A percentile compares a stretch with the other conserved stretches of the same genome.
phyloP scores from a whole-genome alignment of 2,113 vertebrate genomes.

The Plecturocebus donacophilus region DNA sequence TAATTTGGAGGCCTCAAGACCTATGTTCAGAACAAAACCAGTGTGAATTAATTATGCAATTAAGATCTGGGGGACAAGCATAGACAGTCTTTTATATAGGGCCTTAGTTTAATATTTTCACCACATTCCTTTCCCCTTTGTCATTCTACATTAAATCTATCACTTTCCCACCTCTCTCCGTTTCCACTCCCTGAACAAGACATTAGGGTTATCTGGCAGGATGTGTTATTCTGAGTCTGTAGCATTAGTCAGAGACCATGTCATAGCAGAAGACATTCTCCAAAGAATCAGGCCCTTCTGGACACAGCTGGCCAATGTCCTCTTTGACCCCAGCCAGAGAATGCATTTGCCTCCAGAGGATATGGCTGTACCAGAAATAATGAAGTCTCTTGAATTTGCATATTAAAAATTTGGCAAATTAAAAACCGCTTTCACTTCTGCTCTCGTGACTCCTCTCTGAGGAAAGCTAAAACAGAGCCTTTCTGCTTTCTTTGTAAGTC shows the following conservation, averaged over 20 bases:
- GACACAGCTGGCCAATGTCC: not conserved
- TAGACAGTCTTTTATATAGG: not conserved
- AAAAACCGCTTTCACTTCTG: not conserved
- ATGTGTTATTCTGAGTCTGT: not conserved
- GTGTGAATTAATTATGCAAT: conserved; percentile 50
- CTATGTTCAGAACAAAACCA: conserved; percentile 41
- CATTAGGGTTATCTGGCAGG: conserved; percentile 50
- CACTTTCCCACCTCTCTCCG: not conserved
- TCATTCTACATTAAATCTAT: conserved; percentile 21
- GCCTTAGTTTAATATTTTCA: conserved; percentile 42
- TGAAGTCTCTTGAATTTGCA: not conserved
- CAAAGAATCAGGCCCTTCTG: conserved; percentile 28
- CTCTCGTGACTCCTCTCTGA: not conserved
- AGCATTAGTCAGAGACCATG: conserved; percentile 45
- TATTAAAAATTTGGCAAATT: not conserved
- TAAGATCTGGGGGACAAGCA: not conserved
- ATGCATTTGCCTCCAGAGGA: not conserved
- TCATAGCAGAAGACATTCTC: conserved; percentile 18
- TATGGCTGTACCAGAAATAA: not conserved
- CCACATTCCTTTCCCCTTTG: conserved; percentile 60
- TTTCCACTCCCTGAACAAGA: not conserved
- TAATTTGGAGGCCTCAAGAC: not conserved
- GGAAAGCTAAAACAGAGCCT: not conserved
- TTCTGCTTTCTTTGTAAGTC: not conserved
- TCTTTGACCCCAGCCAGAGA: not conserved